A percentile compares a stretch with the other conserved stretches of the same genome.
phyloP scores from a whole-genome alignment of 1,140 invertebrate species.

The Danaus plexippus region DNA sequence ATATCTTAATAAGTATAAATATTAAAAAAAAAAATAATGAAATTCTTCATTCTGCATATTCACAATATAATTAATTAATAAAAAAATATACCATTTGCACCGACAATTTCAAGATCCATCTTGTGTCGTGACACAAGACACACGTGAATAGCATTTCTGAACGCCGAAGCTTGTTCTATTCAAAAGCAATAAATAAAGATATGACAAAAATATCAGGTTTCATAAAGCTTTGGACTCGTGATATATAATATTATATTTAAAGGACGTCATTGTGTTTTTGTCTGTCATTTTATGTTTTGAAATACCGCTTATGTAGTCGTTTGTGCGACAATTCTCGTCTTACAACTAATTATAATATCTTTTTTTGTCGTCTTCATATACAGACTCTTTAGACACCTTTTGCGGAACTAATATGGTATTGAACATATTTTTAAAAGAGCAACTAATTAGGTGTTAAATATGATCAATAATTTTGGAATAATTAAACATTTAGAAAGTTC shows the following conservation, averaged over 20 bases:
- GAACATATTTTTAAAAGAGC: too few species aligned
- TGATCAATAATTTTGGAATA: too few species aligned
- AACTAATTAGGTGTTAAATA: too few species aligned
- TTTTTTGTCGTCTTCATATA: constrained; percentile 19
- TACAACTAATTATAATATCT: constrained; percentile 19
- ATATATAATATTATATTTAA: constrained; percentile 69
- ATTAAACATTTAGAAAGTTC: too few species aligned
- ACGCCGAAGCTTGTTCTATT: constrained; percentile 45
- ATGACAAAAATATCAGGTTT: constrained; percentile 71
- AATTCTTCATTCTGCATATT: too few species aligned
- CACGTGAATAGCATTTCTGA: constrained; percentile 37
- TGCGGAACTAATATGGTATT: too few species aligned
- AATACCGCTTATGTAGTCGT: constrained; percentile 27
- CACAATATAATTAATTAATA: neutral
- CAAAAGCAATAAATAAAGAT: constrained; percentile 65
- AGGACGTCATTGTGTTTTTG: constrained; percentile 62
- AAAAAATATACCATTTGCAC: constrained; percentile 5
- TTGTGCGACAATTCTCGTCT: constrained; percentile 25
- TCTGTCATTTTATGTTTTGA: constrained; percentile 38
- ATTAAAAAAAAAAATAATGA: too few species aligned
- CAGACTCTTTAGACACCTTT: constrained; percentile 6
- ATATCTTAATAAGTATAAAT: too few species aligned
- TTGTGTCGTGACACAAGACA: constrained; percentile 28
- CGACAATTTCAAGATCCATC: constrained; percentile 29
- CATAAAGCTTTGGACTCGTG: constrained; percentile 69